These are phyloP conservation scores for Daboia siamensis DNA, from an alignment of 2,113 vertebrate genomes.

Conservation along the genomic window DNA sequence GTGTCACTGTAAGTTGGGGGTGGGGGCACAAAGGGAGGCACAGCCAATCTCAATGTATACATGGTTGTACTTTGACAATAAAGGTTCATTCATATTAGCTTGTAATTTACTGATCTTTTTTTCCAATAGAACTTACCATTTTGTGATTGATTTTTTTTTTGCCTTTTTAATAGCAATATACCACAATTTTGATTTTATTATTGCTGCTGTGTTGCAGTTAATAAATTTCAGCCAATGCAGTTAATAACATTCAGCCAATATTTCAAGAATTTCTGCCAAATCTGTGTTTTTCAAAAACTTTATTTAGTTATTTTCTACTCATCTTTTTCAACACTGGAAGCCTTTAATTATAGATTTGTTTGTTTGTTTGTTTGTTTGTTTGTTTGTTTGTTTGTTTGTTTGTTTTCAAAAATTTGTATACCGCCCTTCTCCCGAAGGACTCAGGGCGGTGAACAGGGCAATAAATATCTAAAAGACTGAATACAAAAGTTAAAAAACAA, in stretches of 20 bases:
- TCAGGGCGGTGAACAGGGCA: no score
- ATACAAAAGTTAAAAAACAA: no score
- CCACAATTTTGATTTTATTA: not conserved
- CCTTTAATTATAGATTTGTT: not conserved
- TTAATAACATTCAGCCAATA: no score
- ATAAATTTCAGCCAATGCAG: not conserved
- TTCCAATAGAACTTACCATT: not conserved
- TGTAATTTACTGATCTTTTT: not conserved
- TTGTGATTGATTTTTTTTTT: not conserved
- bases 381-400: no score
- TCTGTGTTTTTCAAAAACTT: not conserved
- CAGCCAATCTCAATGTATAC: no score
- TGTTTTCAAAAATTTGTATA: no score
- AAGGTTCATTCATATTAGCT: not conserved
- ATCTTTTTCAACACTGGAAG: not conserved
- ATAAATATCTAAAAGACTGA: no score
- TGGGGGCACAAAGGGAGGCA: no score
- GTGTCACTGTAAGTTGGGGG: no score
- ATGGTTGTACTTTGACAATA: no score
- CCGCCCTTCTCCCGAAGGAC: no score
- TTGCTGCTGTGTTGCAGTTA: not conserved
- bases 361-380: no score
- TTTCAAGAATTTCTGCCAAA: not conserved
- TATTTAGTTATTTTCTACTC: not conserved
- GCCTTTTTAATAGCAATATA: not conserved